These are phyloP conservation scores for Pheosia tremula DNA, from an alignment of 2,888 invertebrate genomes.

Conservation along the genomic window DNA sequence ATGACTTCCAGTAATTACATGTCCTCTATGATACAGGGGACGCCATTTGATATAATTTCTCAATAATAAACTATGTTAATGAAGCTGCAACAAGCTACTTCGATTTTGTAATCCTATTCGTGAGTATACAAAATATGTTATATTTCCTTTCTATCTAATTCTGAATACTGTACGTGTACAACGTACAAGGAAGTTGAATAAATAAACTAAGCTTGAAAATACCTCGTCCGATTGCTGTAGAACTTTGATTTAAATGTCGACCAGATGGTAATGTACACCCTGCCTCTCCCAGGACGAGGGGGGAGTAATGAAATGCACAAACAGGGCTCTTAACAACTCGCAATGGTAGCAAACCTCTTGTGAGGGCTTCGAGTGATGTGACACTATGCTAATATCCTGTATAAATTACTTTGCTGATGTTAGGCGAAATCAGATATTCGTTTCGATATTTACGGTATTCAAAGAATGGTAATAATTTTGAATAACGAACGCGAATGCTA, in stretches of 20 bases:
- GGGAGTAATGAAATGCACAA: constrained; percentile 40
- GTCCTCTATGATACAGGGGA: too few relatives aligned
- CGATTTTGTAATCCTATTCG: neutral
- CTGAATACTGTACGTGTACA: neutral
- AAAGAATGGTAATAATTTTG: constrained; percentile 14
- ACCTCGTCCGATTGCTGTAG: constrained; percentile 10
- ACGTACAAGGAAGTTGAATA: constrained; percentile 5
- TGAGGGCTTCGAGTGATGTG: constrained; percentile 59
- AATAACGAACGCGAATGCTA: constrained; percentile 24
- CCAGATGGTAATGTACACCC: constrained; percentile 14
- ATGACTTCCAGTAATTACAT: too few relatives aligned
- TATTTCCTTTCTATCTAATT: neutral
- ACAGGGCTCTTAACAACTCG: constrained; percentile 35
- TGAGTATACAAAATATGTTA: neutral
- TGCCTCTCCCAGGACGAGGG: constrained; percentile 10
- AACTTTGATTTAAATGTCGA: constrained; percentile 21
- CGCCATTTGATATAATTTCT: too few relatives aligned
- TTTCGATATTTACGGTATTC: constrained; percentile 16
- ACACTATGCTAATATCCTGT: constrained; percentile 40
- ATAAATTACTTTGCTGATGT: constrained; percentile 33
- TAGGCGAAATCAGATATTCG: constrained; percentile 10
- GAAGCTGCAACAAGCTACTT: too few relatives aligned
- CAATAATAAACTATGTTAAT: too few relatives aligned
- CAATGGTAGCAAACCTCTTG: constrained; percentile 52
- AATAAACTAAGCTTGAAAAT: constrained; percentile 9